These are phyloP conservation scores for Montifringilla adamsi DNA, from an alignment of 2,113 vertebrate genomes.

Conservation along the genomic window DNA sequence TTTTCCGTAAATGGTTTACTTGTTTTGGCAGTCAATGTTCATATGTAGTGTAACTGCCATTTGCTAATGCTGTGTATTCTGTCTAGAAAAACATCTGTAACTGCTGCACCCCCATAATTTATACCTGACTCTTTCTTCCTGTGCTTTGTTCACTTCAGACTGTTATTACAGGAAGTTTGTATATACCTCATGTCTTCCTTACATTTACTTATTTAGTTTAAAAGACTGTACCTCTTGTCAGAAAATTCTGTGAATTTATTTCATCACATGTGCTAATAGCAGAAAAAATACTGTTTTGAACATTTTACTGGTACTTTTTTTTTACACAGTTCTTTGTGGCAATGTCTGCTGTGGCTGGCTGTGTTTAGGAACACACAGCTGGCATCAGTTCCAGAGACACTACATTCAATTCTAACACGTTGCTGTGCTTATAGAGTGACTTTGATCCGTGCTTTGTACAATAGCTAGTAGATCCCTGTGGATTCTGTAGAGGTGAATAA, in stretches of 20 bases:
- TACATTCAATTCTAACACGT: fast-evolving
- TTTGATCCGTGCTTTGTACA: not conserved
- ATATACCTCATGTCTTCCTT: not conserved
- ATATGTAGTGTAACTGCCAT: not conserved
- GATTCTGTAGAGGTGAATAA: not conserved
- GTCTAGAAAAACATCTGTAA: not conserved
- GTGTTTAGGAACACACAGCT: not conserved
- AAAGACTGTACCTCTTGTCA: not conserved
- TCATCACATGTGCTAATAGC: not conserved
- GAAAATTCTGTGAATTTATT: not conserved
- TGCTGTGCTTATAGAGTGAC: not conserved
- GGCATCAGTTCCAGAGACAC: not conserved
- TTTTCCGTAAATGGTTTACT: not conserved
- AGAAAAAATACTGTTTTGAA: not conserved
- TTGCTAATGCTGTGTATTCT: not conserved
- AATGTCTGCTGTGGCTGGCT: not conserved
- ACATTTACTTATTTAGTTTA: not conserved
- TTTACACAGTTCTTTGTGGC: not conserved
- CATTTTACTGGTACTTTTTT: not conserved
- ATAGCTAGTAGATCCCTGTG: not conserved
- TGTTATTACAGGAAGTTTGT: not conserved
- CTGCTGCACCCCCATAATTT: not conserved
- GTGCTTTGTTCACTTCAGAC: constrained; percentile 14
- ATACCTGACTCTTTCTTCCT: not conserved
- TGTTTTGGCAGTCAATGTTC: not conserved